Evolutionary conservation across 2,888 invertebrate species (phyloP).

Genomic region (Parochlus steinenii): DNA sequence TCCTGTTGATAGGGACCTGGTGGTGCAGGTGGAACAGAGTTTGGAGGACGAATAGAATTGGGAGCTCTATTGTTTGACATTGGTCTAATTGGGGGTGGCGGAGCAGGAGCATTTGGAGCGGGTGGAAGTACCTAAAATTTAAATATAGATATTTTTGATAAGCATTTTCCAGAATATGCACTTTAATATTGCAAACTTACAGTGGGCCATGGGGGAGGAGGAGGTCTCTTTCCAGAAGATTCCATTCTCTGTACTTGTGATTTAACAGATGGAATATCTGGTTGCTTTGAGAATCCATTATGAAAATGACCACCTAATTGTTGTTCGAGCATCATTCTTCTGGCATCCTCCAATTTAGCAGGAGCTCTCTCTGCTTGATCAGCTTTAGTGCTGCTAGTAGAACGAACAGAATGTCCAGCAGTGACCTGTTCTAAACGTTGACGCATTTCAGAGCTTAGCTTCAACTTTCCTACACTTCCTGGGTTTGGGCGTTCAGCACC

Average conservation of each 20-base stretch:
- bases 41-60: slow-evolving; percentile 35
- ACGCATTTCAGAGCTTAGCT: slow-evolving; percentile 82
- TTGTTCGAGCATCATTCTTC: slow-evolving; percentile 70
- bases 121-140: slow-evolving; percentile 43
- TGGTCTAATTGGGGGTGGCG: slow-evolving; percentile 37
- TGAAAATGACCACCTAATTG: slow-evolving; percentile 46
- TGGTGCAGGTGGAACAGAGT: slow-evolving; percentile 36
- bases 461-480: slow-evolving; percentile 78
- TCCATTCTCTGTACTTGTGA: slow-evolving; percentile 44
- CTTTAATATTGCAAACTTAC: slow-evolving; percentile 19
- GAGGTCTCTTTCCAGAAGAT: slow-evolving; percentile 29
- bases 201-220: slow-evolving; percentile 37
- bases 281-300: neutral
- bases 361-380: slow-evolving; percentile 54
- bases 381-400: slow-evolving; percentile 50
- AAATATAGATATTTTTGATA: too few relatives aligned
- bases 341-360: slow-evolving; percentile 71
- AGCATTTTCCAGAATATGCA: slow-evolving; percentile 34
- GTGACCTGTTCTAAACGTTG: slow-evolving; percentile 77
- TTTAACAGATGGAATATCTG: slow-evolving; percentile 27
- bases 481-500: slow-evolving; percentile 68
- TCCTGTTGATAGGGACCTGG: slow-evolving; percentile 35
- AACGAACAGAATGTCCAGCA: slow-evolving; percentile 70
- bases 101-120: slow-evolving; percentile 38
- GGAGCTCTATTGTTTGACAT: too few relatives aligned